A percentile compares a stretch with the other conserved stretches of the same genome.
Evolutionary conservation across 2,797 vertebrate genomes (phyloP).

Genomic region (Melanotaenia parkinsoni): DNA sequence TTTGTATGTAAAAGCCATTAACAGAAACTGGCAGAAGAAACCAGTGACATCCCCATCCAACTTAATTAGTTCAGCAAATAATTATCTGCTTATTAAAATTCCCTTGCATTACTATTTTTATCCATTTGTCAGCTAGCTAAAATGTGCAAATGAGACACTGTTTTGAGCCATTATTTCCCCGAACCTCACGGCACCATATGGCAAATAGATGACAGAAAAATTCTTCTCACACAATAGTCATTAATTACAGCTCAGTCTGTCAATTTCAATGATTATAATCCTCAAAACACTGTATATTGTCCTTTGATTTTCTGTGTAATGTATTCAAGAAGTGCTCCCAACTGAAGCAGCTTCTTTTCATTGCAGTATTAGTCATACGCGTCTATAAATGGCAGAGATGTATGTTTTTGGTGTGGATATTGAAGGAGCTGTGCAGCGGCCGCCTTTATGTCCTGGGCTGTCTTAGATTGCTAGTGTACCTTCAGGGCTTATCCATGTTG

Average conservation of each 20-base stretch:
- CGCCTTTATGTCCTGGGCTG: slow-evolving; percentile 63
- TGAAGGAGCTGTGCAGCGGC: slow-evolving; percentile 42
- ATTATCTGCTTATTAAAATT: slow-evolving; percentile 57
- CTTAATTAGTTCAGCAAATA: slow-evolving; percentile 68
- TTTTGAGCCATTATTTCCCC: slow-evolving; percentile 65
- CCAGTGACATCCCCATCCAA: slow-evolving; percentile 44
- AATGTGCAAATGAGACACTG: slow-evolving; percentile 72
- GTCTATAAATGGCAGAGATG: slow-evolving; percentile 50
- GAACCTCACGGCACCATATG: slow-evolving; percentile 49
- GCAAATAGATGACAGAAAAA: slow-evolving; percentile 58
- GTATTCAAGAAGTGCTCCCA: slow-evolving; percentile 1
- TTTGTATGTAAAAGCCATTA: slow-evolving; percentile 47
- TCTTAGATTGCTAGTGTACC: slow-evolving; percentile 70
- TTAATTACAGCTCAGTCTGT: slow-evolving; percentile 58
- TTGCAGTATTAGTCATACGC: slow-evolving; percentile 26
- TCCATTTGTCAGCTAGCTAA: slow-evolving; percentile 55
- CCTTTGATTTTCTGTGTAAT: slow-evolving; percentile 38
- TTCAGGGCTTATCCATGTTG: slow-evolving; percentile 78
- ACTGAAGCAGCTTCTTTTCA: slow-evolving; percentile 2
- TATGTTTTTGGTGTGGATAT: slow-evolving; percentile 47
- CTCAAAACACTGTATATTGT: slow-evolving; percentile 33
- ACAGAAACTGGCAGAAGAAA: slow-evolving; percentile 53
- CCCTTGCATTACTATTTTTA: slow-evolving; percentile 61
- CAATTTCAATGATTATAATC: slow-evolving; percentile 44
- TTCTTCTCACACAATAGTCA: slow-evolving; percentile 45